phyloP scores from a whole-genome alignment of 2,888 invertebrate genomes.

The Agonopterix alstromeriana region DNA sequence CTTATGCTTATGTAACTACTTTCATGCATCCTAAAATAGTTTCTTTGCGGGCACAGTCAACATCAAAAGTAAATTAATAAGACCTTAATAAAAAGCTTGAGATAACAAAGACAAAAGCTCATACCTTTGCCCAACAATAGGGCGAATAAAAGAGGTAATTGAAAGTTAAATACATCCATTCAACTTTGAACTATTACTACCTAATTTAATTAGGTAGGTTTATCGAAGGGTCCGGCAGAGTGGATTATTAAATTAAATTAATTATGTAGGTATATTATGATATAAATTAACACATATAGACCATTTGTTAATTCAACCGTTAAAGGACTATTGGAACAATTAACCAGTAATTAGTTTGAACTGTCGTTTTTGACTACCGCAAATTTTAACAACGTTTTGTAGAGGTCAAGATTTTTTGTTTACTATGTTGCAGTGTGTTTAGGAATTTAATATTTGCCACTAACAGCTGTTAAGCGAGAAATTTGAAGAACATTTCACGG shows the following conservation, averaged over 20 bases:
- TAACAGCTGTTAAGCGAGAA: too few relatives aligned
- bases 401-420: slow-evolving; percentile 2
- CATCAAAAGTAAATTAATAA: too few relatives aligned
- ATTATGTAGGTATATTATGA: not conserved
- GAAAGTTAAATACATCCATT: too few relatives aligned
- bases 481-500: too few relatives aligned
- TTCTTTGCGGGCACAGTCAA: too few relatives aligned
- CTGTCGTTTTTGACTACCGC: not conserved
- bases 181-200: too few relatives aligned
- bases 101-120: too few relatives aligned
- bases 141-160: too few relatives aligned
- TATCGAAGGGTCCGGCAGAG: not conserved
- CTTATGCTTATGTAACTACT: too few relatives aligned
- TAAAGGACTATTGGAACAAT: slow-evolving; percentile 14
- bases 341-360: not conserved
- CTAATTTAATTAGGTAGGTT: too few relatives aligned
- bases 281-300: not conserved
- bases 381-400: slow-evolving; percentile 2
- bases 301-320: slow-evolving; percentile 18
- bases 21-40: not conserved
- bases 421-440: not conserved
- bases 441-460: not conserved
- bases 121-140: too few relatives aligned
- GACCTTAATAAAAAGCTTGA: too few relatives aligned
- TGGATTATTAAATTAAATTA: not conserved